Evolutionary conservation across 2,888 invertebrate genomes (phyloP).

Genomic region (Athalia cordata): DNA sequence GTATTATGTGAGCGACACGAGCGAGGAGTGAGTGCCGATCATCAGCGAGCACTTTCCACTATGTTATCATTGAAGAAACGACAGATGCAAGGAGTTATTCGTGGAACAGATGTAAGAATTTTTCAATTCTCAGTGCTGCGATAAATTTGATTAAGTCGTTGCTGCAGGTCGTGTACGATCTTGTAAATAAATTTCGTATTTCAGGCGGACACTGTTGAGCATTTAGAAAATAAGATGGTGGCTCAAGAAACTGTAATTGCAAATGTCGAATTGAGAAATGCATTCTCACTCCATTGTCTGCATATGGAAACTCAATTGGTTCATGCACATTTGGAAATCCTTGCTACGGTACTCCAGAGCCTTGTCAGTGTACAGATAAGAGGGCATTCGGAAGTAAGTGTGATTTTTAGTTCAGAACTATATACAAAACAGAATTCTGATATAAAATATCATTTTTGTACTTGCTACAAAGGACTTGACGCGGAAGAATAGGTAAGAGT

Average conservation of each 20-base stretch:
- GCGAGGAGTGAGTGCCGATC: slow-evolving; percentile 78
- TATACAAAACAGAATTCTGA: too few relatives aligned
- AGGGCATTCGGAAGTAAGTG: slow-evolving; percentile 76
- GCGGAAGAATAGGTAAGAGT: too few relatives aligned
- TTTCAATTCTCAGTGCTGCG: background rate
- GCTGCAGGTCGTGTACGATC: background rate
- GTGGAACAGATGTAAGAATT: slow-evolving; percentile 76
- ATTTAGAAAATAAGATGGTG: slow-evolving; percentile 78
- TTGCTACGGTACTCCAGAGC: slow-evolving; percentile 77
- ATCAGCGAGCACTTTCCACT: slow-evolving; percentile 78
- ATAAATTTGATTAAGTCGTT: slow-evolving; percentile 3
- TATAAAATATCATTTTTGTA: too few relatives aligned
- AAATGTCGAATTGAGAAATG: slow-evolving; percentile 78
- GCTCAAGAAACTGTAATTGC: slow-evolving; percentile 79
- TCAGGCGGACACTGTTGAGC: slow-evolving; percentile 78
- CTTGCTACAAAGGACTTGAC: too few relatives aligned
- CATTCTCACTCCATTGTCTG: slow-evolving; percentile 79
- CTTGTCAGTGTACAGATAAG: slow-evolving; percentile 76
- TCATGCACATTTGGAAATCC: slow-evolving; percentile 78
- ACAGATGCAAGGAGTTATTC: slow-evolving; percentile 79
- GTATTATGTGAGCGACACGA: slow-evolving; percentile 79
- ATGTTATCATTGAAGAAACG: slow-evolving; percentile 79
- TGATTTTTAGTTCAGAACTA: background rate
- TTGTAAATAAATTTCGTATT: background rate
- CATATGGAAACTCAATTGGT: slow-evolving; percentile 80